Conservation (phyloP, 2,888 invertebrate species). For the Conus canariensis region DNA sequence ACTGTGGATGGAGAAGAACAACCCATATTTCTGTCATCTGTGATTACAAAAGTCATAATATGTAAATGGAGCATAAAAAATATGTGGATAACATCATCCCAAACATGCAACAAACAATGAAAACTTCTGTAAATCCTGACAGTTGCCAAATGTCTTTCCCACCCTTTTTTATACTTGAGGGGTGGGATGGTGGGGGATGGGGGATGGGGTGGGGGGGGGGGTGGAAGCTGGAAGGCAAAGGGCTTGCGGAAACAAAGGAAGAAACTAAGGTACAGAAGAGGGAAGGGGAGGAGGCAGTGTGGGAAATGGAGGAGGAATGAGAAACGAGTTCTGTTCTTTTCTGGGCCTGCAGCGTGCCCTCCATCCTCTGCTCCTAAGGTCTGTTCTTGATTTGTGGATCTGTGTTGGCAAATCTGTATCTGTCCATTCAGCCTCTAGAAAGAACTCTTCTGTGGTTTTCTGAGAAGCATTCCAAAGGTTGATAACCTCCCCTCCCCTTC, state of each 20-base stretch:
- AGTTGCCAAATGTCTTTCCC: background rate
- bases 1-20: background rate
- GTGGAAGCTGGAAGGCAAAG: too few species aligned
- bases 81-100: background rate
- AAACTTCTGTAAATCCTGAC: constrained; percentile 7
- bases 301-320: background rate
- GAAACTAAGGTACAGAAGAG: too few species aligned
- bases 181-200: too few species aligned
- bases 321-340: too few species aligned
- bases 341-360: too few species aligned
- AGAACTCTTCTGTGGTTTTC: background rate
- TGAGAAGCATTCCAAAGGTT: background rate
- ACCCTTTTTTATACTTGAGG: too few species aligned
- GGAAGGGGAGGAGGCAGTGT: background rate
- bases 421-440: background rate
- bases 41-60: background rate
- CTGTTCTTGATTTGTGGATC: too few species aligned
- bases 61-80: background rate
- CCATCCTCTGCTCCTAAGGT: too few species aligned
- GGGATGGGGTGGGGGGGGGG: too few species aligned
- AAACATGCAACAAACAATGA: constrained; percentile 13
- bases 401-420: background rate
- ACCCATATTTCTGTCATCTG: background rate
- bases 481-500: background rate
- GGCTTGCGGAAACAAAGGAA: background rate